phyloP scores from a whole-genome alignment of 2,888 invertebrate species.

The Thecophora atra region DNA sequence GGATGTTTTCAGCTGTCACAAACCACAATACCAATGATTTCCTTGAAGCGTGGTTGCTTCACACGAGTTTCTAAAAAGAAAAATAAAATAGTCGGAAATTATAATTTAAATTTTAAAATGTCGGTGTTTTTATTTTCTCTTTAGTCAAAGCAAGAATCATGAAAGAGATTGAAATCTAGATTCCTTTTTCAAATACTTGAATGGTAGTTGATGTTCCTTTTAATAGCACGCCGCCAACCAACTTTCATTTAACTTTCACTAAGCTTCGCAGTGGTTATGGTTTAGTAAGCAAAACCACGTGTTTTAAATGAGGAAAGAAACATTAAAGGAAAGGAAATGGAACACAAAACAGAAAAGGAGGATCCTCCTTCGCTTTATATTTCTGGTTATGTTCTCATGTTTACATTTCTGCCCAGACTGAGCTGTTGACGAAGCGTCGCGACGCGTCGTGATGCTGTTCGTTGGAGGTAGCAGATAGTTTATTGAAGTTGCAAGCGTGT shows the following conservation, averaged over 20 bases:
- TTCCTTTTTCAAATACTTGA: too few relatives aligned
- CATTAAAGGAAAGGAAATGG: background rate
- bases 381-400: conserved; percentile 1
- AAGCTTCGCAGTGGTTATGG: background rate
- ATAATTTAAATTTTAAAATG: too few relatives aligned
- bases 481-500: too few relatives aligned
- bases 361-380: background rate
- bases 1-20: too few relatives aligned
- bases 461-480: too few relatives aligned
- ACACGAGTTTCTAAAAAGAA: too few relatives aligned
- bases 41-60: too few relatives aligned
- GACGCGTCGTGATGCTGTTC: too few relatives aligned
- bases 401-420: conserved; percentile 23
- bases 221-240: background rate
- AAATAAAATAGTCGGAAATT: too few relatives aligned
- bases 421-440: background rate
- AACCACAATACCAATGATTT: too few relatives aligned
- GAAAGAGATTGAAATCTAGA: too few relatives aligned
- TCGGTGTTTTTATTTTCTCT: too few relatives aligned
- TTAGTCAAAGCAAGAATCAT: background rate
- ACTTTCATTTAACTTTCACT: conserved; percentile 29
- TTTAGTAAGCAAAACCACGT: background rate
- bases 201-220: background rate
- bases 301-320: background rate
- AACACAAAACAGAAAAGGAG: background rate